Evolutionary conservation across 2,113 vertebrate species (phyloP), one percentile per base, ranked within the genome.

Genomic region (Crocuta crocuta): DNA sequence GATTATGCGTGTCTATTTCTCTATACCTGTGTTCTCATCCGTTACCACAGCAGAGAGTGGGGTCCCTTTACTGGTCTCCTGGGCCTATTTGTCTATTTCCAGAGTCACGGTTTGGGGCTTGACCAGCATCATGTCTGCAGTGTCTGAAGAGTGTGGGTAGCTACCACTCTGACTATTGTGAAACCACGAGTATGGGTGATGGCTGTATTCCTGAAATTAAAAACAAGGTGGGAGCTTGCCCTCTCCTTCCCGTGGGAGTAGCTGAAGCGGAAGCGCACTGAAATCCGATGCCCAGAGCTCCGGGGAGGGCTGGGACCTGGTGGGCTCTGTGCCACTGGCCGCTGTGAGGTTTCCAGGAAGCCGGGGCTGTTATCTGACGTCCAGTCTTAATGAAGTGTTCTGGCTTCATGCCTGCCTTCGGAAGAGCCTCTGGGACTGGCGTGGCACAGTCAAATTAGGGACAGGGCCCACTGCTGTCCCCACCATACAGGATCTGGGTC

Each of bases 361-460:
- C 91, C 89, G 21, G 89, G 31, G 81, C 43, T 97, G 97, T 96
- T 98, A 98, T 97, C 97, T 98, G 92, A 93, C 94, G 95, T 98
- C 76, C 74, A 65, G 91, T 73, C 97, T 97, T 70, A 96, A 96
- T 95, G 96, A 98, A 95, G 79, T 4, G 6, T 74, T 79, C 90
- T 98, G 95, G 89, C 94, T 98, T 98, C 86, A 10, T 85, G 93
- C 96, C 97, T 97, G 80, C 96, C 50, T 97, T 65, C 71, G 73
- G 94, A 83, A 94, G 84, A 90, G 65, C 86, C 84, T 82, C 96
- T 96, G 89, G 97, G 95, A 97, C 98, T 96, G 66, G 28, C 94
- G 87, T 73, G 23, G 92, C 53, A 97, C 73, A 91, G 88, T 82
- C 85, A 96, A 73, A 97, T 89, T 91, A 94, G 90, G 96, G 95